Conservation (phyloP, 1,140 invertebrate genomes). For the Charaxes varanes region DNA sequence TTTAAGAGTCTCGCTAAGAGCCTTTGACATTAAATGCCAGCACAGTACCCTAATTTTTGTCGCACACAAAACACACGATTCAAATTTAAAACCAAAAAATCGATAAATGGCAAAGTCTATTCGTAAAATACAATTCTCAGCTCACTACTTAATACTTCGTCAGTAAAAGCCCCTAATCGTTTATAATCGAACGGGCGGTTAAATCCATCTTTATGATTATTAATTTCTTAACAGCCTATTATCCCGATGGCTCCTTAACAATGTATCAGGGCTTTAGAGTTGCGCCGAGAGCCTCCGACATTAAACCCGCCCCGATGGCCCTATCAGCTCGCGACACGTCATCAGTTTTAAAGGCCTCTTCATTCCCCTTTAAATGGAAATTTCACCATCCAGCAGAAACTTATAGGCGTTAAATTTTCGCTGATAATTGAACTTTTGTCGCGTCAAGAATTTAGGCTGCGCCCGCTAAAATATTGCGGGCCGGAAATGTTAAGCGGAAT, state of each 20-base stretch:
- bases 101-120: too few relatives aligned
- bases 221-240: constrained; percentile 18
- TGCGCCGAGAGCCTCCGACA: constrained; percentile 29
- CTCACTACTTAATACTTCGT: constrained; percentile 11
- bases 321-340: constrained; percentile 52
- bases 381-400: constrained; percentile 7
- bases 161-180: constrained; percentile 7
- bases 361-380: constrained; percentile 18
- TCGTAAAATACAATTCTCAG: too few relatives aligned
- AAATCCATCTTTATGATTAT: constrained; percentile 15
- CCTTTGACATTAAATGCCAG: too few relatives aligned
- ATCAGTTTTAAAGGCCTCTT: constrained; percentile 41
- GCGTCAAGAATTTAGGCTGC: too few relatives aligned
- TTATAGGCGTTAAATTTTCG: background rate
- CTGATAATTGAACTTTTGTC: too few relatives aligned
- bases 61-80: too few relatives aligned
- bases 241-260: constrained; percentile 13
- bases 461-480: too few relatives aligned
- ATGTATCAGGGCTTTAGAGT: constrained; percentile 20
- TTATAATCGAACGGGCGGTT: background rate
- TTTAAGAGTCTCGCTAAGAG: too few relatives aligned
- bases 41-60: too few relatives aligned
- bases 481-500: too few relatives aligned
- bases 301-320: constrained; percentile 44
- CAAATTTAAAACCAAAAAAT: too few relatives aligned